phyloP scores from a whole-genome alignment of 2,888 invertebrate species.

The Gymnocheta viridis region DNA sequence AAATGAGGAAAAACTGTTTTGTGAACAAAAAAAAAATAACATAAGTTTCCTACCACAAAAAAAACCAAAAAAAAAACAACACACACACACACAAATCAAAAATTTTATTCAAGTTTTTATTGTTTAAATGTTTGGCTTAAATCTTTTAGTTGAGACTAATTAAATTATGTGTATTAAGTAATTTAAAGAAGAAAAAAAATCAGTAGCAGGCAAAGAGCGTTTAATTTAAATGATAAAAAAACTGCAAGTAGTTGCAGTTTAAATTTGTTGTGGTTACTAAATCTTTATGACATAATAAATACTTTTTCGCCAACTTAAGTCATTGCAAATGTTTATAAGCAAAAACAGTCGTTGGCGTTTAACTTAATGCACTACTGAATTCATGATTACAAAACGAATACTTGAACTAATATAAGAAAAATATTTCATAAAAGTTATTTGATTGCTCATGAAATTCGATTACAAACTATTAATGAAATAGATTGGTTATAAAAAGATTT shows the following conservation, averaged over 20 bases:
- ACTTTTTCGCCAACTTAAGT: not conserved
- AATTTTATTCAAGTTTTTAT: constrained; percentile 27
- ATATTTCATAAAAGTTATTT: not conserved
- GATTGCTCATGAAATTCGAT: too few species aligned
- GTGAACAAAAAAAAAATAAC: not conserved
- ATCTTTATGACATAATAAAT: constrained; percentile 58
- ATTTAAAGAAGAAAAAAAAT: constrained; percentile 14
- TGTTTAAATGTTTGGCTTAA: constrained; percentile 30
- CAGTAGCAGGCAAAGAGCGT: not conserved
- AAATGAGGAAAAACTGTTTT: constrained; percentile 29
- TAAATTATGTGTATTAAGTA: constrained; percentile 59
- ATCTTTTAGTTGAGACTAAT: constrained; percentile 47
- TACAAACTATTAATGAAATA: too few species aligned
- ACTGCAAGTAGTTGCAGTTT: constrained; percentile 2
- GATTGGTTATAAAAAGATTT: too few species aligned
- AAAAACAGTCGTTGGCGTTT: not conserved
- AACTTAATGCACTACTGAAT: constrained; percentile 41
- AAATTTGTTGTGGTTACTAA: constrained; percentile 29
- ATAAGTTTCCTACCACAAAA: not conserved
- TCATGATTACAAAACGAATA: not conserved
- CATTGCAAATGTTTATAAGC: not conserved
- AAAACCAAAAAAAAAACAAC: not conserved
- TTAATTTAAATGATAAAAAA: constrained; percentile 11
- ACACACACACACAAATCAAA: not conserved
- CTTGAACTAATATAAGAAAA: not conserved